Base-by-base conservation (phyloP, 2,888 invertebrate genomes). In the Sepioteuthis lessoniana region DNA sequence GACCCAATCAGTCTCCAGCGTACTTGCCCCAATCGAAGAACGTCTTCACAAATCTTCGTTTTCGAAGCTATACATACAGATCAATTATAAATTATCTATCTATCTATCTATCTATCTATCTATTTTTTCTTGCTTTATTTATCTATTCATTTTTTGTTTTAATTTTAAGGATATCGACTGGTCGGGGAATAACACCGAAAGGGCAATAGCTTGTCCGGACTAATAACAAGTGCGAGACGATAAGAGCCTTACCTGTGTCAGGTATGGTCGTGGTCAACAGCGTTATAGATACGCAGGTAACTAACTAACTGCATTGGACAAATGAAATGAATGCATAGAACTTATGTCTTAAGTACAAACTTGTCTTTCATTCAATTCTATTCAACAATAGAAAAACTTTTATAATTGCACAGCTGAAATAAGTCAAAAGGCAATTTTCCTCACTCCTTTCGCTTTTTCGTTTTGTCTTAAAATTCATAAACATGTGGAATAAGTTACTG, bases 141-240 rank as follows among this genome's bases (percentile, higher is more conserved):
- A n/a, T n/a, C 13, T 31, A n/a, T 76, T 76, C n/a, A 76, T 76
- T 76, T 31, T n/a, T 76, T 76, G 10, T 10, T 76, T 76, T 76
- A 76, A 76, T n/a, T 31, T 31, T n/a, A 76, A 8, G 31, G 31
- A 31, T 5, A 76, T 13, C 31, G 31, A 76, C 31, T 76, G 31
- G 76, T 31, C 76, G 76, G 76, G 76, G 76, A n/a, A 31, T 8
- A n/a, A 76, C 76, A 76, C n/a, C 16, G 76, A 76, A n/a, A n/a
- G 76, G 76, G 76, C n/a, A 76, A 76, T n/a, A 76, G 76, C 76
- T n/a, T 76, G 76, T n/a, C 8, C 31, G 76, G 76, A 76, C 76
- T 76, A 76, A 76, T 76, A 76, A 76, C 76, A n/a, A 76, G 76
- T 76, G 76, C 76, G 31, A 76, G 76, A 76, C 76, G 76, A 76